Conservation (phyloP, 2,888 invertebrate species). For the Amblyjoppa proteus region DNA sequence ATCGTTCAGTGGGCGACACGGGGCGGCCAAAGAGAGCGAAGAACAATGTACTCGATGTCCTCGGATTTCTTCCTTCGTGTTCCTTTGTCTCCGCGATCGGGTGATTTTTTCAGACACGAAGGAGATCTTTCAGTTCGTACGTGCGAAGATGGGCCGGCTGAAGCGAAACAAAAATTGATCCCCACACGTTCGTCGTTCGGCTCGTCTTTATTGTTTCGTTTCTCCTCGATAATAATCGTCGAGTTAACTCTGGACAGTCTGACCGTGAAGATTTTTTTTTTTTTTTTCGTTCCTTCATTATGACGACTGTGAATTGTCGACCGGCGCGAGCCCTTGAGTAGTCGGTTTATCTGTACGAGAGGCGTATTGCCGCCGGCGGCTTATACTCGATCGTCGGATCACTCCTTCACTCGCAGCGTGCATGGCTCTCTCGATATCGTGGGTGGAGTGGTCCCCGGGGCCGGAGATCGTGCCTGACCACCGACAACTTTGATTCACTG, state of each 20-base stretch:
- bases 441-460: conserved; percentile 78
- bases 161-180: neutral
- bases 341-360: conserved; percentile 51
- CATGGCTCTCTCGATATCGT: conserved; percentile 72
- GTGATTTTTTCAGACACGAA: neutral
- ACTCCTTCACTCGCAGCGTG: conserved; percentile 53
- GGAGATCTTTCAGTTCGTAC: neutral
- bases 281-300: conserved; percentile 21
- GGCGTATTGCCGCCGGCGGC: conserved; percentile 52
- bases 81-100: conserved; percentile 15
- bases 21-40: conserved; percentile 4
- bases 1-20: neutral
- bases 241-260: neutral
- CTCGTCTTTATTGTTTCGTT: neutral
- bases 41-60: conserved; percentile 30
- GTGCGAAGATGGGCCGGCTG: neutral
- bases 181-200: neutral
- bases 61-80: conserved; percentile 34
- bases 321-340: conserved; percentile 24
- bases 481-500: conserved; percentile 83
- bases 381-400: conserved; percentile 59
- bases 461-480: conserved; percentile 81
- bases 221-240: conserved; percentile 6
- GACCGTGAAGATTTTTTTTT: conserved; percentile 31
- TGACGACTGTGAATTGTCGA: conserved; percentile 28